Evolutionary conservation across 2,797 vertebrate species (phyloP).

Genomic region (Thaleichthys pacificus): DNA sequence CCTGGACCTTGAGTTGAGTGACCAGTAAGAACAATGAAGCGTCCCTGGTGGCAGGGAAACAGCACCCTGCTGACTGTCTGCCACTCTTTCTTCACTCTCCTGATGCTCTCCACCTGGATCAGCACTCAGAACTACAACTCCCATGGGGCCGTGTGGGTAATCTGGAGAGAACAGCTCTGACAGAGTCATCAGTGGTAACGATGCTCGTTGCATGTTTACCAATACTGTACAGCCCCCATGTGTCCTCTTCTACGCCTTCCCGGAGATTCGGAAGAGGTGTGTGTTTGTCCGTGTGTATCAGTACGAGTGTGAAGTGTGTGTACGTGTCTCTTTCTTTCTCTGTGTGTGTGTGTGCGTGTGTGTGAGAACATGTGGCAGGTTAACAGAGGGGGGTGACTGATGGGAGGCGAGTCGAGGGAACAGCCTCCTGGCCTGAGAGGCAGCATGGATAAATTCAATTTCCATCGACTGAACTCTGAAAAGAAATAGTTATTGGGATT

Average conservation of each 20-base stretch:
- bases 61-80: not conserved
- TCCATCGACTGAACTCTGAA: too few species aligned
- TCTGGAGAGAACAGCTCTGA: conserved; percentile 23
- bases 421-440: conserved; percentile 37
- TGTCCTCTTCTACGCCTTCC: not conserved
- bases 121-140: not conserved
- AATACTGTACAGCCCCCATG: conserved; percentile 17
- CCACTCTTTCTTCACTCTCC: not conserved
- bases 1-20: not conserved
- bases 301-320: conserved; percentile 13
- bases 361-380: not conserved
- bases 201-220: not conserved
- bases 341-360: conserved; percentile 18
- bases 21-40: not conserved
- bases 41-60: not conserved
- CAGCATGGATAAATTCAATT: conserved; percentile 29
- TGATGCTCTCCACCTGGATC: conserved; percentile 7
- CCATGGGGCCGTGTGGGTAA: not conserved
- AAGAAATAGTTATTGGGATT: not conserved
- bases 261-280: not conserved
- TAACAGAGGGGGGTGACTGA: conserved; percentile 50
- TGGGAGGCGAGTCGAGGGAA: conserved; percentile 42
- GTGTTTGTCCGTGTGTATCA: not conserved
- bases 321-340: not conserved
- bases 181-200: conserved; percentile 2